Conservation (phyloP, 1,140 invertebrate species). For the Drosophila kepulauana region DNA sequence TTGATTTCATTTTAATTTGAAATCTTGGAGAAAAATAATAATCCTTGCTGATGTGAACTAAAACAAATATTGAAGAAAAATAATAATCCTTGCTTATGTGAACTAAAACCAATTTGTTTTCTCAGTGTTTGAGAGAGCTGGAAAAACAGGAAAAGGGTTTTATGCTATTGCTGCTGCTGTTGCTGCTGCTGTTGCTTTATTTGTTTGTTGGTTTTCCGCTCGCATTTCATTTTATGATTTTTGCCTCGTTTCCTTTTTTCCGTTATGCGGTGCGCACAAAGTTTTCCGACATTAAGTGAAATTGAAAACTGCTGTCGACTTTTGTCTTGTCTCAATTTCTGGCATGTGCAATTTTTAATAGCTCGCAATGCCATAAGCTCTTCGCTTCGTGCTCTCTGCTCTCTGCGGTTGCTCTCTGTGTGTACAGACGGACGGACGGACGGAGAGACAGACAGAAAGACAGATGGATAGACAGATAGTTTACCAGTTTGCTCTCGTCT, state of each 20-base stretch:
- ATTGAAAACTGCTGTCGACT: constrained; percentile 73
- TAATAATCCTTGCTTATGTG: neutral
- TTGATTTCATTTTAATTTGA: neutral
- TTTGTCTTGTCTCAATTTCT: constrained; percentile 71
- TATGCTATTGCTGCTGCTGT: constrained; percentile 3
- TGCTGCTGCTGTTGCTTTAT: constrained; percentile 18
- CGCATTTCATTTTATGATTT: constrained; percentile 52
- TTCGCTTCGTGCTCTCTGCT: constrained; percentile 25
- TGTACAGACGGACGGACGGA: too few relatives aligned
- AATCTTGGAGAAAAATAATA: neutral
- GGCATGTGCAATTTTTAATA: constrained; percentile 81
- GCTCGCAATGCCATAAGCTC: constrained; percentile 30
- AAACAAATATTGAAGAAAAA: neutral
- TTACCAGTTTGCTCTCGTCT: constrained; percentile 8
- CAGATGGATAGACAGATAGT: neutral
- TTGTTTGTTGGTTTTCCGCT: constrained; percentile 34
- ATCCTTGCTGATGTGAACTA: neutral
- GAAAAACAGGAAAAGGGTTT: constrained; percentile 5
- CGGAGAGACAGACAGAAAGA: too few relatives aligned
- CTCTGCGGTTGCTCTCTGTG: constrained; percentile 10
- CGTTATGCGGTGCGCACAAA: constrained; percentile 31
- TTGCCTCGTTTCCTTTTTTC: constrained; percentile 25
- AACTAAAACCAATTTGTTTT: neutral
- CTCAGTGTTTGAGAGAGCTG: neutral
- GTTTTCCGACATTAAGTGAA: constrained; percentile 72